Evolutionary conservation across 2,797 vertebrate genomes (phyloP).

Genomic region (Xerus rutilus): DNA sequence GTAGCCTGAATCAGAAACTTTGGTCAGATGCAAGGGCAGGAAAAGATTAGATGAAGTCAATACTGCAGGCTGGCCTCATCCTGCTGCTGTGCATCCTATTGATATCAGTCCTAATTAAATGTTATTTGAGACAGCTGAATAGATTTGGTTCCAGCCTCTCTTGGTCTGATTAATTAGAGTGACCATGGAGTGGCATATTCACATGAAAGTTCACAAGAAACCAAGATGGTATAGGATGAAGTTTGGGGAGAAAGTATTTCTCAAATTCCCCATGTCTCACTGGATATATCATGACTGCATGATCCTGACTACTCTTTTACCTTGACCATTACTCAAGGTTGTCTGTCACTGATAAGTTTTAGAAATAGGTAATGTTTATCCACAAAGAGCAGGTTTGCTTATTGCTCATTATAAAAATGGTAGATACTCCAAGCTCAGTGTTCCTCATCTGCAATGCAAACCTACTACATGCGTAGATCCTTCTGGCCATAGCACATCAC

Average conservation of each 20-base stretch:
- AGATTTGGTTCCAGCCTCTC: conserved; percentile 5
- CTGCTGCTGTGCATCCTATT: background rate
- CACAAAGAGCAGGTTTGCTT: background rate
- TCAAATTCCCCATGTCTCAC: background rate
- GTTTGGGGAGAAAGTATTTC: background rate
- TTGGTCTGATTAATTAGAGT: background rate
- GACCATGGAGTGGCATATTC: background rate
- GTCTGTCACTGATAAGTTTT: background rate
- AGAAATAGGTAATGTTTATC: background rate
- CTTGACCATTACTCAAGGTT: background rate
- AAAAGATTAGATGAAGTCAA: background rate
- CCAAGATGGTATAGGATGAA: background rate
- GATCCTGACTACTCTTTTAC: background rate
- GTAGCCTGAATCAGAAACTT: background rate
- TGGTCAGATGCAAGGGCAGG: background rate
- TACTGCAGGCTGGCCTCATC: background rate
- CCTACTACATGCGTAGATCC: background rate
- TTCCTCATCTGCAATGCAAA: background rate
- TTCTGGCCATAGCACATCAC: background rate
- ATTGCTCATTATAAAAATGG: background rate
- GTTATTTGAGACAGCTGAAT: background rate
- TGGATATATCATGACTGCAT: background rate
- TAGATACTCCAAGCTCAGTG: background rate
- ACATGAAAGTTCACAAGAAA: background rate
- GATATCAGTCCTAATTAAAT: conserved; percentile 5